Percentiles rank a stretch among this genome's conserved stretches.
Evolutionary conservation across 2,797 vertebrate species (phyloP).

Genomic region (Anguilla anguilla): DNA sequence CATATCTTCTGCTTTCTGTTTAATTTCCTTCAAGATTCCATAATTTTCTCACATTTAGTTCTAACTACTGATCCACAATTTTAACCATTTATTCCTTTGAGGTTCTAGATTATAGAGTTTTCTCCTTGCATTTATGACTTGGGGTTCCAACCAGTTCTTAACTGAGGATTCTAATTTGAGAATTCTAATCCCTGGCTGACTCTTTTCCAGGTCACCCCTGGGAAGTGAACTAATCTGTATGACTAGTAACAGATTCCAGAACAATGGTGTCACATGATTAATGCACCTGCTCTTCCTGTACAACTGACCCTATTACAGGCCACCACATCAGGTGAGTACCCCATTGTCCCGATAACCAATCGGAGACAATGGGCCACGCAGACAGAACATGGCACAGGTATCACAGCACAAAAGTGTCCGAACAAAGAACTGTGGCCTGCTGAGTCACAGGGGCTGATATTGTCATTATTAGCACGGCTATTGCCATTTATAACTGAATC

Average conservation of each 20-base stretch:
- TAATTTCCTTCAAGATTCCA: background rate
- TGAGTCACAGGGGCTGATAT: background rate
- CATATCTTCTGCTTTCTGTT: background rate
- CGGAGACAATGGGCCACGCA: conserved; percentile 61
- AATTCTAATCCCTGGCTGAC: background rate
- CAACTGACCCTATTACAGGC: conserved; percentile 5
- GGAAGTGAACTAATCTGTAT: background rate
- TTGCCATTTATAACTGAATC: background rate
- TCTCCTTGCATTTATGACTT: background rate
- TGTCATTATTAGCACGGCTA: background rate
- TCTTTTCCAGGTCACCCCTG: background rate
- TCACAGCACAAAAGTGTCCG: background rate
- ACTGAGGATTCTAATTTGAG: background rate
- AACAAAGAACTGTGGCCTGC: background rate
- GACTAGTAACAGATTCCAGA: conserved; percentile 4
- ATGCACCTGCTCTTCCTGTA: conserved; percentile 24
- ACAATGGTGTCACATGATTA: background rate
- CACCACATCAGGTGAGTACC: conserved; percentile 62
- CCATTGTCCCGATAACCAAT: conserved; percentile 69
- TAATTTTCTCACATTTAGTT: background rate
- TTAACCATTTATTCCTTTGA: background rate
- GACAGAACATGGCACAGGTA: conserved; percentile 14
- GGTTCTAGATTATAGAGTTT: background rate
- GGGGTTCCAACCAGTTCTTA: background rate
- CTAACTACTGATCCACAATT: background rate